phyloP scores from a whole-genome alignment of 2,113 vertebrate species.

The Herpailurus yagouaroundi region DNA sequence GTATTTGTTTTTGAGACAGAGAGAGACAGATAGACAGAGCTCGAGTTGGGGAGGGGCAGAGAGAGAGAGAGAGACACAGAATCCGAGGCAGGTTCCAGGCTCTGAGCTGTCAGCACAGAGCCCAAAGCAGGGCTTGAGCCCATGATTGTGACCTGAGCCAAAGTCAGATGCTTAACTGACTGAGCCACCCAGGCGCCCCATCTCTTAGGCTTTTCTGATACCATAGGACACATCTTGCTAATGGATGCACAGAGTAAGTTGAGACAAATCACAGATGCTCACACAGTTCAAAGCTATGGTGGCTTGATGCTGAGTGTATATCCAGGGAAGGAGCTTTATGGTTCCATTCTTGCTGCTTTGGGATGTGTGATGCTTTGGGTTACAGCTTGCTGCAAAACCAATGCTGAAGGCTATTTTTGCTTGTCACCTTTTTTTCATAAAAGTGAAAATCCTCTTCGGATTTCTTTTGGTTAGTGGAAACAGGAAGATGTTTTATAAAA shows the following conservation, averaged over 20 bases:
- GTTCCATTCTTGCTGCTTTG: neutral
- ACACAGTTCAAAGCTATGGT: neutral
- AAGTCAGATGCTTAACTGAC: too few relatives aligned
- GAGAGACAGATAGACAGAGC: too few relatives aligned
- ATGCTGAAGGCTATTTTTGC: neutral
- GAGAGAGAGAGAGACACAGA: too few relatives aligned
- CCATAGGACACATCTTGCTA: neutral
- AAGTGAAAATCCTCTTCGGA: neutral
- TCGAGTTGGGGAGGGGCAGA: neutral
- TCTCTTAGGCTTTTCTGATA: neutral
- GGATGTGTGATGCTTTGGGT: neutral
- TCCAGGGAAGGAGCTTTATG: neutral
- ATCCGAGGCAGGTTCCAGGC: too few relatives aligned
- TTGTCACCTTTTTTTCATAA: neutral
- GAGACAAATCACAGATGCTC: neutral
- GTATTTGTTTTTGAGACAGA: too few relatives aligned
- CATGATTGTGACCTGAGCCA: too few relatives aligned
- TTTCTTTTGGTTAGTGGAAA: neutral
- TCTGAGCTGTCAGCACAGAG: too few relatives aligned
- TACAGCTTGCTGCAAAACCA: neutral
- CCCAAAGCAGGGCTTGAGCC: too few relatives aligned
- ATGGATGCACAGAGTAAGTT: neutral
- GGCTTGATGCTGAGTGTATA: neutral
- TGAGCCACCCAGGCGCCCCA: too few relatives aligned
- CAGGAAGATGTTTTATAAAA: neutral